Evolutionary conservation across 2,113 vertebrate species (phyloP), one percentile per base, ranked within the genome.

Genomic region (Microcebus jonahi): DNA sequence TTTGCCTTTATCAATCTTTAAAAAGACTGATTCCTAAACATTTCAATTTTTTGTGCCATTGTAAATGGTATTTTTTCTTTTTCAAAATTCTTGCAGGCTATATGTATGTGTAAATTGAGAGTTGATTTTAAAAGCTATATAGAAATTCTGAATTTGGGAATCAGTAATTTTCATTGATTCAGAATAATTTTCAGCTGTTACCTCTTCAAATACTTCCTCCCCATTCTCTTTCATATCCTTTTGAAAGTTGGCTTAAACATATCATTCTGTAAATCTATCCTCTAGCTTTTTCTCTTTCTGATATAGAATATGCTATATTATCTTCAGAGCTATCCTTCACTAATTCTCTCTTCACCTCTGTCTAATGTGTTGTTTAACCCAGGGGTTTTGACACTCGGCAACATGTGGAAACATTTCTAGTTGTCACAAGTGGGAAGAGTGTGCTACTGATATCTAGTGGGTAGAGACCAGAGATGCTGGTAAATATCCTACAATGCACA

Each of bases 131-230:
- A 59, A 83, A 80, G 65, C 34, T 68, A 25, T 81, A n/a, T 53
- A 48, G 45, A 90, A 76, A 87, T 93, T 88, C 42, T 93, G 39
- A 90, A 90, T 82, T 86, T 95, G 25, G 90, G 50, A 91, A 85
- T 65, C 6, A 73, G 36, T 80, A 31, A 71, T 68, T 95, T 90
- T 76, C 18, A 82, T 70, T 29, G 63, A 5, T 82, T 90, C 48
- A 68, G 21, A 90, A 75, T 34, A 86, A 48, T 57, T 59, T 67
- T 86, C 67, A 81, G 36, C 12, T 82, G 10, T 55, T 76, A 80
- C 82, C 13, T 79, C 36, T 96, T 89, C 21, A 75, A 86, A 76
- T 45, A 70, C 10, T 50, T 67, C 45, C 45, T 86, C 48, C 42
- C 12, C 42, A 85, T 68, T 81, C n/a, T 91, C 59, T 67, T 75